Evolutionary conservation across 2,113 vertebrate species (phyloP).

Genomic region (Athene cunicularia): DNA sequence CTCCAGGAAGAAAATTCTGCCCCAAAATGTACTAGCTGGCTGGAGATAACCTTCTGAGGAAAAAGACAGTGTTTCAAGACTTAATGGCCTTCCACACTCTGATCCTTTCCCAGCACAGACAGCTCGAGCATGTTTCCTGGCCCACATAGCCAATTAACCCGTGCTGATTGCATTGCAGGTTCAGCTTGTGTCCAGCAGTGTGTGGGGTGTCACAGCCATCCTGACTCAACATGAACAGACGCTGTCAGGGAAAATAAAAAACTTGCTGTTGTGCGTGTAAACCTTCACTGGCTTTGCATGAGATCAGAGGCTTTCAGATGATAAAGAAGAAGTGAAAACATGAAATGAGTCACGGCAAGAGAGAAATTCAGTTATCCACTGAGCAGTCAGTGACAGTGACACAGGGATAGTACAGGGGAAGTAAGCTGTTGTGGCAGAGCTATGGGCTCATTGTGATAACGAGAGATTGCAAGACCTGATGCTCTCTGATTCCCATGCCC

Average conservation of each 20-base stretch:
- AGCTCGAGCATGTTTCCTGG: fast-evolving
- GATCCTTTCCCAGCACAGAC: neutral
- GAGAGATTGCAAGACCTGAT: neutral
- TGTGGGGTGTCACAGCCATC: neutral
- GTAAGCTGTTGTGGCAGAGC: neutral
- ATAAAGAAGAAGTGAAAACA: neutral
- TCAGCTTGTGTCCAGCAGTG: neutral
- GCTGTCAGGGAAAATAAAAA: neutral
- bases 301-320: neutral
- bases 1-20: neutral
- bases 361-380: neutral
- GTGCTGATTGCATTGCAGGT: neutral
- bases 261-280: neutral
- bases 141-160: neutral
- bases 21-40: neutral
- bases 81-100: neutral
- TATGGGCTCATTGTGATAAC: fast-evolving
- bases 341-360: neutral
- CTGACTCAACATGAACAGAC: fast-evolving
- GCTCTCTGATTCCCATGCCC: neutral
- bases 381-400: neutral
- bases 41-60: neutral
- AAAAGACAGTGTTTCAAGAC: neutral
- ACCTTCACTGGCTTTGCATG: neutral
- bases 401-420: neutral